Evolutionary conservation across 2,888 invertebrate genomes (phyloP), one percentile per base, ranked within the genome.

Genomic region (Polyommatus icarus): DNA sequence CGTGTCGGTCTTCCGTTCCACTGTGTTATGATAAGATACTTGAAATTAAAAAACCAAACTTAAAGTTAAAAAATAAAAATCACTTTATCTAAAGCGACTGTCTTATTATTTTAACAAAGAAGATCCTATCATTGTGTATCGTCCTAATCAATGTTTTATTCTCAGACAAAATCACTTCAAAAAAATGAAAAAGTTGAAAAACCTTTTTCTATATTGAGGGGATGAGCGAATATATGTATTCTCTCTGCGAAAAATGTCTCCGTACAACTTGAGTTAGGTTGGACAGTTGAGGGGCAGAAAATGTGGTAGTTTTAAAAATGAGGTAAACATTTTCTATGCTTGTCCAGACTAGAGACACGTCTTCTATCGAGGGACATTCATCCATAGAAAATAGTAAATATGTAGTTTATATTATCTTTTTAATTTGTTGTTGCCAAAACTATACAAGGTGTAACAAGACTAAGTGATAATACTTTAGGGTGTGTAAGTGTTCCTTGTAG

Each of bases 221-320:
- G 18, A 54, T 24, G 50, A 24, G 29, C 54, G 75, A 29, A 75
- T 75, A 75, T 75, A 50, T 54, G 75, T 75, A 75, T 75, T 75
- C 75, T 50, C 15, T 54, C 54, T 50, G 50, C 75, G 50, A 54
- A 75, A 50, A 75, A 29, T 54, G 75, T 75, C 75, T 85, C 87
- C 86, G 77, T 80, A 61, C 80, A 81, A 83, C 86, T 87, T 89
- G 88, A 88, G 87, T 84, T 87, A 86, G 88, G 88, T 88, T 83
- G 84, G 87, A 84, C 84, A 75, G 75, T 50, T 75, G 75, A 75
- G 75, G 50, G 75, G 29, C 50, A 75, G 24, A 54, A 46, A 75
- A 46, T 75, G 75, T 75, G 75, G 29, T 75, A 15, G 54, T 75
- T 75, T 46, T 54, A 50, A 75, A 75, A 75, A 75, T 24, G 32